phyloP scores from a whole-genome alignment of 1,140 invertebrate genomes.

The Drosophila gunungcola region DNA sequence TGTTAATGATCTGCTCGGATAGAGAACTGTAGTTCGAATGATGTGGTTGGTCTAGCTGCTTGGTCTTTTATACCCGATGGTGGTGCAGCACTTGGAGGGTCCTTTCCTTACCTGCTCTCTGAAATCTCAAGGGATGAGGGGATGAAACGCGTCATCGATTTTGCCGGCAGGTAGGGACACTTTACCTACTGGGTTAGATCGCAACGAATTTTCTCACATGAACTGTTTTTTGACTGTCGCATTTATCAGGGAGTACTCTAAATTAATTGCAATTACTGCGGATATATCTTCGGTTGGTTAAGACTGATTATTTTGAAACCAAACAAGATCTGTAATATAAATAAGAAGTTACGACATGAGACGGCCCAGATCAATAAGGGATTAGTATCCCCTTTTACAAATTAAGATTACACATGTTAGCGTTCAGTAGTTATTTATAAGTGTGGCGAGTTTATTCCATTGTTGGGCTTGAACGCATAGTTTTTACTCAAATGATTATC shows the following conservation, averaged over 20 bases:
- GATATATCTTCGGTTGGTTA: conserved; percentile 9
- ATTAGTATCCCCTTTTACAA: conserved; percentile 21
- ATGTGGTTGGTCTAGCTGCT: conserved; percentile 17
- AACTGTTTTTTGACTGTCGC: conserved; percentile 10
- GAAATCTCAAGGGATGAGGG: conserved; percentile 7
- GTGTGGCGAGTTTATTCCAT: too few species aligned
- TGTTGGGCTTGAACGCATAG: too few species aligned
- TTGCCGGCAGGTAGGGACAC: conserved; percentile 20
- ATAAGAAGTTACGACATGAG: conserved; percentile 17
- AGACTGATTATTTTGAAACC: conserved; percentile 26
- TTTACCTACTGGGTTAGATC: conserved; percentile 12
- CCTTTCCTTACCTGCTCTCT: conserved; percentile 12
- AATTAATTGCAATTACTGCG: conserved; percentile 50
- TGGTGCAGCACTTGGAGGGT: conserved; percentile 16
- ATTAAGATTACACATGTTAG: conserved; percentile 1
- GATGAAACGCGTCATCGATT: conserved; percentile 17
- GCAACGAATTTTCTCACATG: conserved; percentile 15
- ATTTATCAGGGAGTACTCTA: conserved; percentile 15
- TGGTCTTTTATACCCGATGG: conserved; percentile 53
- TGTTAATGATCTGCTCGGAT: conserved; percentile 30
- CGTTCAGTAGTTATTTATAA: too few species aligned
- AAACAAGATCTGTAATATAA: conserved; percentile 24
- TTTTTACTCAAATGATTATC: too few species aligned
- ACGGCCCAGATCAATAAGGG: conserved; percentile 9
- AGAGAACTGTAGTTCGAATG: conserved; percentile 55